Conservation (phyloP, 2,888 invertebrate genomes). For the Timema podura region DNA sequence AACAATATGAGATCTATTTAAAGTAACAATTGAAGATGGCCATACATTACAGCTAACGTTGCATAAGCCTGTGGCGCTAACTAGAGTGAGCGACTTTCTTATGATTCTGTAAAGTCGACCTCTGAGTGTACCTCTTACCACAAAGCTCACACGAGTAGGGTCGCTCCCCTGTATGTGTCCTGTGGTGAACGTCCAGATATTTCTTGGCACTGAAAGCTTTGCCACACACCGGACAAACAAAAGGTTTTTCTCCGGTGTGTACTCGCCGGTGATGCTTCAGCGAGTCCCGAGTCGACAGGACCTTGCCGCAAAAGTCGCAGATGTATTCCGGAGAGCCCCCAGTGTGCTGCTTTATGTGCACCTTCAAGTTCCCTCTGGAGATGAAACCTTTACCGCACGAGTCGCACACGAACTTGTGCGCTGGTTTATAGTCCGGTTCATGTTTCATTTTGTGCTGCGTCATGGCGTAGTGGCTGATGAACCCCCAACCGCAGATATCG, state of each 20-base stretch:
- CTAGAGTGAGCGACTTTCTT: too few relatives aligned
- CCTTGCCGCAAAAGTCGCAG: constrained; percentile 30
- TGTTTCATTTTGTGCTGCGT: constrained; percentile 24
- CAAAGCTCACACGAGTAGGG: constrained; percentile 40
- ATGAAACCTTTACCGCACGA: constrained; percentile 24
- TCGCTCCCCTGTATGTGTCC: constrained; percentile 23
- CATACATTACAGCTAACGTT: too few relatives aligned
- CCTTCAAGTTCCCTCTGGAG: constrained; percentile 34
- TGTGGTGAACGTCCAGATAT: constrained; percentile 17
- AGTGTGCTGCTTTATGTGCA: constrained; percentile 18
- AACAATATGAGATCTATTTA: too few relatives aligned
- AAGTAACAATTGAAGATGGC: too few relatives aligned
- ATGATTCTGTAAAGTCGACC: constrained; percentile 14
- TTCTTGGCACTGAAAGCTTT: constrained; percentile 39
- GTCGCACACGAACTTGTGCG: constrained; percentile 30
- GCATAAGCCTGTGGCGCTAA: too few relatives aligned
- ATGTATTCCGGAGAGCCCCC: constrained; percentile 19
- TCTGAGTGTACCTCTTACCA: constrained; percentile 44
- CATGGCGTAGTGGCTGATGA: constrained; percentile 22
- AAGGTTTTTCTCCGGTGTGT: constrained; percentile 20
- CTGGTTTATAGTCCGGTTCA: constrained; percentile 19
- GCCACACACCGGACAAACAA: constrained; percentile 32
- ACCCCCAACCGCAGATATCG: constrained; percentile 23
- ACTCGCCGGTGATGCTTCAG: constrained; percentile 18
- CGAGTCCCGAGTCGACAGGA: constrained; percentile 34